Percentiles rank a stretch among this genome's conserved stretches.
Conservation (phyloP, 2,113 vertebrate species). For the Kryptolebias marmoratus region DNA sequence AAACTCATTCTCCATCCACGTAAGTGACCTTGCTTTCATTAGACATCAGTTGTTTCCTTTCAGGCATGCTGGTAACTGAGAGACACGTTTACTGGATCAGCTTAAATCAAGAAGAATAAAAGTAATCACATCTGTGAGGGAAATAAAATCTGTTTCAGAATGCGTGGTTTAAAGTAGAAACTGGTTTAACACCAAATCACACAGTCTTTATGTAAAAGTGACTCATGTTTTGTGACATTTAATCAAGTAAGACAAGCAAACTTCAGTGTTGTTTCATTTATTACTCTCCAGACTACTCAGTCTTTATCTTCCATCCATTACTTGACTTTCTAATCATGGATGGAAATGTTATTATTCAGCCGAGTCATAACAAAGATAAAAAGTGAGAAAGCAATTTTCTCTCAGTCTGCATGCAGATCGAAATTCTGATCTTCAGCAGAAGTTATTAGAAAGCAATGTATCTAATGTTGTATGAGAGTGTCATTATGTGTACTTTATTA, state of each 20-base stretch:
- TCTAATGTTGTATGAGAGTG: background rate
- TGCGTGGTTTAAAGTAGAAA: background rate
- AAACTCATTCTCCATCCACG: no score
- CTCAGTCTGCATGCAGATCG: constrained; percentile 14
- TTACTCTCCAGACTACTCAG: constrained; percentile 3
- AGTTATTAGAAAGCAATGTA: constrained; percentile 9
- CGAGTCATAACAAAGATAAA: constrained; percentile 30
- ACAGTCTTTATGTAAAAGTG: background rate
- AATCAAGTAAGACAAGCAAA: constrained; percentile 21
- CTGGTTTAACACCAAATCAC: background rate
- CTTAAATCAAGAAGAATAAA: no score
- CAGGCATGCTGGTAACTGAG: no score
- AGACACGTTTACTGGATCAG: no score
- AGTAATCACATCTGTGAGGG: no score
- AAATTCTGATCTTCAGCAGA: constrained; percentile 18
- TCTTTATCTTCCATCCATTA: background rate
- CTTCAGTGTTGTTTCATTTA: background rate
- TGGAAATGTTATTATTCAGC: background rate
- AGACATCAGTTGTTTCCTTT: no score
- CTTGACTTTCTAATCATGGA: background rate
- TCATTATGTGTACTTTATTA: background rate
- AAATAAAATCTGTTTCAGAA: background rate
- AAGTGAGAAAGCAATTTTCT: background rate
- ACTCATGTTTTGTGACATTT: background rate
- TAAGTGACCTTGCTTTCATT: no score